Evolutionary conservation across 2,888 invertebrate genomes (phyloP).

Genomic region (Uropetala carovei): DNA sequence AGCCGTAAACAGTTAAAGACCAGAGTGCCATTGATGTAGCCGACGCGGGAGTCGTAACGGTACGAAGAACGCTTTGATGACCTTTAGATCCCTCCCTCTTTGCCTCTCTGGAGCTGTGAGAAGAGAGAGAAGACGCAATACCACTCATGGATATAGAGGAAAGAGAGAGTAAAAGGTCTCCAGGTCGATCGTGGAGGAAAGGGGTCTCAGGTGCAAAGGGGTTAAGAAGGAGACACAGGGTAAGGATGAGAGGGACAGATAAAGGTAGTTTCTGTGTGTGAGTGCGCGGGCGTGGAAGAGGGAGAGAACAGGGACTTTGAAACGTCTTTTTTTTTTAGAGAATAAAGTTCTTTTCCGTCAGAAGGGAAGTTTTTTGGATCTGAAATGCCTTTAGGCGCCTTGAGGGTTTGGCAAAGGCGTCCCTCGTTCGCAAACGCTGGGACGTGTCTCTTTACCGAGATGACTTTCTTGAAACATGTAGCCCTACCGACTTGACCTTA

Average conservation of each 20-base stretch:
- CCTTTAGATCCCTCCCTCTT: background rate
- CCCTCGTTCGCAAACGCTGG: background rate
- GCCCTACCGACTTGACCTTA: too few relatives aligned
- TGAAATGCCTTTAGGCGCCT: background rate
- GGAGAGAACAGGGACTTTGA: background rate
- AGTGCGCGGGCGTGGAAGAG: background rate
- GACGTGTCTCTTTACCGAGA: too few relatives aligned
- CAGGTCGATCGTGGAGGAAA: background rate
- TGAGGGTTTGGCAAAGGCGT: background rate
- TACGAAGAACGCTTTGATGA: background rate
- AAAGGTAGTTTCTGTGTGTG: background rate
- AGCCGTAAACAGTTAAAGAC: conserved; percentile 15
- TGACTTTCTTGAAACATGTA: too few relatives aligned
- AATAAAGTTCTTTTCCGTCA: background rate
- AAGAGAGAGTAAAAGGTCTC: background rate
- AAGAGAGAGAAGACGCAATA: too few relatives aligned
- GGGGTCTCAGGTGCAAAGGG: background rate
- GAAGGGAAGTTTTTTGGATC: background rate
- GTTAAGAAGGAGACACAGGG: background rate
- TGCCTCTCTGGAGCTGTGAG: background rate
- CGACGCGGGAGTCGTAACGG: conserved; percentile 14
- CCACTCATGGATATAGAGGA: background rate
- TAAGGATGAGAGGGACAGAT: background rate
- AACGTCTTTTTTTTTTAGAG: background rate
- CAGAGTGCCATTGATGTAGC: conserved; percentile 10